Percentiles rank a stretch among this genome's conserved stretches.
Evolutionary conservation across 2,888 invertebrate genomes (phyloP).

Genomic region (Gandaritis pyraliata): DNA sequence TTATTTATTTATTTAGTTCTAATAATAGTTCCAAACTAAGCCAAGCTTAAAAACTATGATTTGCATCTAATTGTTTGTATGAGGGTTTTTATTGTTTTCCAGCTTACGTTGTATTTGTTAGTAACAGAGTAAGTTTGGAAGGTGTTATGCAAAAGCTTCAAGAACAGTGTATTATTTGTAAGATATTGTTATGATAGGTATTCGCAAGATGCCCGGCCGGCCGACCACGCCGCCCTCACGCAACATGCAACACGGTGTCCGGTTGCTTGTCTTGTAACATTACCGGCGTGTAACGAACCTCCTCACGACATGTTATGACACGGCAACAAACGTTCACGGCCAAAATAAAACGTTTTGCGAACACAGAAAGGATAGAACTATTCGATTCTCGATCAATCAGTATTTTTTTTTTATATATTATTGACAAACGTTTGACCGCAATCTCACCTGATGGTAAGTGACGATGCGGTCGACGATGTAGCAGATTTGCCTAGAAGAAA

Average conservation of each 20-base stretch:
- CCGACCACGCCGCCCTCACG: conserved; percentile 38
- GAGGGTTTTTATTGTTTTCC: too few relatives aligned
- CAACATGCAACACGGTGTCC: conserved; percentile 71
- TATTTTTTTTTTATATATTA: too few relatives aligned
- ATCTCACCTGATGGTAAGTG: too few relatives aligned
- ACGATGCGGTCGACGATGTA: too few relatives aligned
- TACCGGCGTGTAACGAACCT: conserved; percentile 67
- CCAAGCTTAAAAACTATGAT: too few relatives aligned
- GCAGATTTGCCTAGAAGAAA: too few relatives aligned
- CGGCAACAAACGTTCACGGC: conserved; percentile 71
- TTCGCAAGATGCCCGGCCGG: conserved; percentile 14
- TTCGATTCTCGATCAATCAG: background rate
- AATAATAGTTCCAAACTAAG: too few relatives aligned
- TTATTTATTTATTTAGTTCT: too few relatives aligned
- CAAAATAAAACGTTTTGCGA: conserved; percentile 29
- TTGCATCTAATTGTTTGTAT: too few relatives aligned
- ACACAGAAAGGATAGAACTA: conserved; percentile 1
- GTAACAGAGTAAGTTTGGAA: background rate
- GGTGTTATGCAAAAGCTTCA: background rate
- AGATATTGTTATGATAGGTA: conserved; percentile 34
- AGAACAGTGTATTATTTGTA: conserved; percentile 11
- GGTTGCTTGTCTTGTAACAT: conserved; percentile 70
- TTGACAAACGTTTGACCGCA: too few relatives aligned
- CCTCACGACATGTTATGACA: conserved; percentile 75
- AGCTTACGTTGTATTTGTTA: too few relatives aligned